Evolutionary conservation across 2,888 invertebrate species (phyloP).

Genomic region (Volucella zonaria): DNA sequence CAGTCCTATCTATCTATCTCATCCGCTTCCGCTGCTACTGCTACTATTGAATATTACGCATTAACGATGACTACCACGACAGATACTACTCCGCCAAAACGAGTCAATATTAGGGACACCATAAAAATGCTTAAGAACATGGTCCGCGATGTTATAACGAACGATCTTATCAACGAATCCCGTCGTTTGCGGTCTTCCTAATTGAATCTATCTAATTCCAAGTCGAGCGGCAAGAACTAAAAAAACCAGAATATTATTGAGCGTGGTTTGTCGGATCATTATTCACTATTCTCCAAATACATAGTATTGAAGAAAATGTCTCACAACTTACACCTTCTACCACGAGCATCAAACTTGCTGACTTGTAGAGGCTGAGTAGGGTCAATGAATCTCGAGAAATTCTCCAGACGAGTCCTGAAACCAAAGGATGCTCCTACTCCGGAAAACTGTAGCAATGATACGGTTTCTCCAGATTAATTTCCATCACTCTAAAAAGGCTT

Average conservation of each 20-base stretch:
- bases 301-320: too few species aligned
- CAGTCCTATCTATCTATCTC: constrained; percentile 62
- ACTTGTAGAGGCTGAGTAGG: too few species aligned
- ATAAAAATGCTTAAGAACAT: constrained; percentile 66
- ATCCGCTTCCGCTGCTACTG: constrained; percentile 57
- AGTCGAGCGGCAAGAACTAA: constrained; percentile 50
- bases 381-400: too few species aligned
- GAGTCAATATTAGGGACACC: constrained; percentile 69
- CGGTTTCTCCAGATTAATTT: too few species aligned
- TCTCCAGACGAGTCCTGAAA: too few species aligned
- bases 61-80: constrained; percentile 32
- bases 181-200: constrained; percentile 66
- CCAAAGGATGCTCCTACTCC: too few species aligned
- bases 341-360: too few species aligned
- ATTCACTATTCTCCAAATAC: too few species aligned
- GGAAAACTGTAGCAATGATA: too few species aligned
- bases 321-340: too few species aligned
- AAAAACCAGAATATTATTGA: constrained; percentile 14
- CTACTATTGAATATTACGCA: constrained; percentile 34
- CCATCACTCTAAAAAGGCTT: too few species aligned
- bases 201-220: constrained; percentile 31
- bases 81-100: constrained; percentile 57
- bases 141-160: constrained; percentile 69
- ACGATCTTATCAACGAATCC: constrained; percentile 65
- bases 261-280: too few species aligned